Evolutionary conservation across 2,113 vertebrate genomes (phyloP), one percentile per base, ranked within the genome.

Genomic region (Vimba vimba): DNA sequence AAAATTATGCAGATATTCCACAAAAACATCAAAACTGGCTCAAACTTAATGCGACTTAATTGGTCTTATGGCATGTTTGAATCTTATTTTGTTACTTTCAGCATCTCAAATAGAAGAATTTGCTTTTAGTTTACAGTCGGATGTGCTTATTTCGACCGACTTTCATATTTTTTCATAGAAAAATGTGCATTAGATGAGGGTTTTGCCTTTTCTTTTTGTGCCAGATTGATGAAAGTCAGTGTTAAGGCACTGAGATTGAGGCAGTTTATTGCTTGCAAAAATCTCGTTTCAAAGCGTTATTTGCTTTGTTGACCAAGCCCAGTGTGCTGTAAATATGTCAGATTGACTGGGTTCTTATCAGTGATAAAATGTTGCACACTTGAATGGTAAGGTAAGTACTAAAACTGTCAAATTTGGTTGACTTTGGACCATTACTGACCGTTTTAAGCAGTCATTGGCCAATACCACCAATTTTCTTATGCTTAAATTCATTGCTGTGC

Each of bases 161-260:
- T 23, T 78, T 17, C 6, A 60, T 52, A 9, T 55, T 30, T 23
- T 84, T 66, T 33, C 30, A 19, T 33, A 1, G 25, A 60, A 52
- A 55, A 57, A 50, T 62, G 30, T 85, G 60, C 81, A 82, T 79
- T 66, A 71, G n/a, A 47, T 82, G 52, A 15, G 36, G 79, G 8
- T 52, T 25, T 74, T 25, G 2, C 5, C 69, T 55, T 25, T 75
- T 55, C 6, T 39, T 2, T 62, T 89, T 27, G 55, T 87, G 88
- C 86, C 83, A 85, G 82, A 71, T 78, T 82, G 57, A 83, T 87
- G 74, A 85, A 84, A 71, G 69, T 86, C 45, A 68, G 57, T 27
- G 60, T 50, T 45, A 9, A 43, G 39, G 39, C 64, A 60, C 66
- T 50, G 47, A 79, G 6, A 43, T 25, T 30, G 21, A 25, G 75